A percentile compares a stretch with the other conserved stretches of the same genome.
phyloP scores from a whole-genome alignment of 2,113 vertebrate species.

The Phaetusa simplex region DNA sequence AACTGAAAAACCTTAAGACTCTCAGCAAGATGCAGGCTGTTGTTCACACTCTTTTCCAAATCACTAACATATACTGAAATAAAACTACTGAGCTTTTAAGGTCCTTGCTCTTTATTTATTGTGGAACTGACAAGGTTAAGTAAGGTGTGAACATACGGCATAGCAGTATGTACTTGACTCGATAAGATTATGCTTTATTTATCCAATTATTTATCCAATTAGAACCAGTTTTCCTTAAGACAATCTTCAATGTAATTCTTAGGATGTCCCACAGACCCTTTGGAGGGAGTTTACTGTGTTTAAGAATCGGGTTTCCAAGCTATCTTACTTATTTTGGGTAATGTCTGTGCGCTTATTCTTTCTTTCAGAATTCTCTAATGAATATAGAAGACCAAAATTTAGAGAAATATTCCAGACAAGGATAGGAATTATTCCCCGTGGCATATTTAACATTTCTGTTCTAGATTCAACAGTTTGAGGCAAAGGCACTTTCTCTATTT shows the following conservation, averaged over 20 bases:
- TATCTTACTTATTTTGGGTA: not conserved
- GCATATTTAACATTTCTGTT: slow-evolving; percentile 11
- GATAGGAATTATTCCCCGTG: slow-evolving; percentile 16
- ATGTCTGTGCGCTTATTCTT: not conserved
- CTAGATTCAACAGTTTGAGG: slow-evolving; percentile 37
- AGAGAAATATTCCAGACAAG: not conserved
- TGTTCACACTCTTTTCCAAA: not conserved
- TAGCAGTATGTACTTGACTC: not conserved
- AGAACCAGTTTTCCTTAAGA: not conserved
- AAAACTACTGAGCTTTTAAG: not conserved
- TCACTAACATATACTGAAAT: not conserved
- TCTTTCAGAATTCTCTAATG: slow-evolving; percentile 14
- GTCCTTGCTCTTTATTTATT: not conserved
- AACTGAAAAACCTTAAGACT: not conserved
- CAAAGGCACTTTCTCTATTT: not conserved
- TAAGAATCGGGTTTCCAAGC: slow-evolving; percentile 11
- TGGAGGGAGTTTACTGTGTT: not conserved
- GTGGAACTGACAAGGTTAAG: not conserved
- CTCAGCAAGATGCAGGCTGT: not conserved
- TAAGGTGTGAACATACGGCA: not conserved
- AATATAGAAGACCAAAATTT: not conserved
- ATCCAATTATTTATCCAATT: not conserved
- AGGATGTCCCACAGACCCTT: not conserved
- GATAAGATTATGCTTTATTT: not conserved
- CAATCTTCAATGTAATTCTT: not conserved